Evolutionary conservation across 2,113 vertebrate species (phyloP).

Genomic region (Dissostichus mawsoni): DNA sequence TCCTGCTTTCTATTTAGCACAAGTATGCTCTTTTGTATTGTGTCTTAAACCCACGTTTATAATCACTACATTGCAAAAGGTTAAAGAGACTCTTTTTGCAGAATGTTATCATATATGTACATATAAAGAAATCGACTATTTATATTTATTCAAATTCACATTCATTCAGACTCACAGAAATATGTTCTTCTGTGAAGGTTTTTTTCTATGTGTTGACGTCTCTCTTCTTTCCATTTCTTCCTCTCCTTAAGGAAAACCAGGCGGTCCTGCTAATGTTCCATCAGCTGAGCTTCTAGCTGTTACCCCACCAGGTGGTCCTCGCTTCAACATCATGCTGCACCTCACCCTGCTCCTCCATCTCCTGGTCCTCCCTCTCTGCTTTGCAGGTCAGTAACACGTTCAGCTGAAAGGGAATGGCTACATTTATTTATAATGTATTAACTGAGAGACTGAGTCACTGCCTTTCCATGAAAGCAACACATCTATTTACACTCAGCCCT

Average conservation of each 20-base stretch:
- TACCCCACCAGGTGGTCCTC: constrained; percentile 73
- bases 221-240: constrained; percentile 20
- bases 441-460: background rate
- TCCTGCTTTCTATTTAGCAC: background rate
- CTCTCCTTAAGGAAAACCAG: constrained; percentile 66
- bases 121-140: background rate
- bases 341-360: constrained; percentile 74
- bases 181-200: background rate
- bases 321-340: constrained; percentile 79
- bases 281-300: constrained; percentile 65
- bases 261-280: constrained; percentile 79
- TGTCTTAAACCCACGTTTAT: background rate
- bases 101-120: background rate
- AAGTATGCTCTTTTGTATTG: background rate
- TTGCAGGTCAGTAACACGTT: constrained; percentile 69
- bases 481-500: background rate
- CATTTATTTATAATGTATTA: background rate
- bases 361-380: constrained; percentile 64
- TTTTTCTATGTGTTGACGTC: background rate
- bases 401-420: constrained; percentile 4
- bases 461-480: background rate
- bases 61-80: background rate
- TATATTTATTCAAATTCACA: background rate
- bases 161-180: background rate
- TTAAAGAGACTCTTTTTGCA: background rate